A percentile compares a stretch with the other conserved stretches of the same genome.
These are phyloP conservation scores for Odontamblyopus lacepedii DNA, from an alignment of 2,797 vertebrate genomes.

Conservation along the genomic window DNA sequence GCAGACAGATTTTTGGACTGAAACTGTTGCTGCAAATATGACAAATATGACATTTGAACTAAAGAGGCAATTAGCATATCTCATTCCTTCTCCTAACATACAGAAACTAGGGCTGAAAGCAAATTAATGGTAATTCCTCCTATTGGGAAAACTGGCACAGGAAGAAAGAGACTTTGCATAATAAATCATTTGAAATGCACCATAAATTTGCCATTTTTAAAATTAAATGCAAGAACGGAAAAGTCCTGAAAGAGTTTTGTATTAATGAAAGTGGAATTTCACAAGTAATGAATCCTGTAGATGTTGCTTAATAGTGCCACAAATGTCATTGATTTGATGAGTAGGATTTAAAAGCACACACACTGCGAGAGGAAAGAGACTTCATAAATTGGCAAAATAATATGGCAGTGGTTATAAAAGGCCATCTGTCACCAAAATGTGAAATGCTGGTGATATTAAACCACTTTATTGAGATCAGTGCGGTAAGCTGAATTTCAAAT, in stretches of 20 bases:
- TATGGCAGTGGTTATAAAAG: too few relatives aligned
- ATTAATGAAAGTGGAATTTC: not conserved
- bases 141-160: not conserved
- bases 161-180: not conserved
- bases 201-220: not conserved
- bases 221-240: not conserved
- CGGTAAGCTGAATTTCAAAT: too few relatives aligned
- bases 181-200: not conserved
- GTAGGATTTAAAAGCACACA: not conserved
- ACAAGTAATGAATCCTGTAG: too few relatives aligned
- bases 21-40: not conserved
- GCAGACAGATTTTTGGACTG: not conserved
- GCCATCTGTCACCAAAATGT: too few relatives aligned
- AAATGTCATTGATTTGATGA: not conserved
- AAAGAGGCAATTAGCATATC: not conserved
- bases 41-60: not conserved
- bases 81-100: not conserved
- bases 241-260: not conserved
- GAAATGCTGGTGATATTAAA: too few relatives aligned
- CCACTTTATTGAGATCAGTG: too few relatives aligned
- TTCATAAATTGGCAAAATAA: not conserved
- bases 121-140: not conserved
- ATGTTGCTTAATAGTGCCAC: not conserved
- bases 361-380: not conserved
- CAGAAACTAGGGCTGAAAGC: not conserved